A percentile compares a stretch with the other conserved stretches of the same genome.
phyloP scores from a whole-genome alignment of 2,113 vertebrate species.

The Phodopus roborovskii region DNA sequence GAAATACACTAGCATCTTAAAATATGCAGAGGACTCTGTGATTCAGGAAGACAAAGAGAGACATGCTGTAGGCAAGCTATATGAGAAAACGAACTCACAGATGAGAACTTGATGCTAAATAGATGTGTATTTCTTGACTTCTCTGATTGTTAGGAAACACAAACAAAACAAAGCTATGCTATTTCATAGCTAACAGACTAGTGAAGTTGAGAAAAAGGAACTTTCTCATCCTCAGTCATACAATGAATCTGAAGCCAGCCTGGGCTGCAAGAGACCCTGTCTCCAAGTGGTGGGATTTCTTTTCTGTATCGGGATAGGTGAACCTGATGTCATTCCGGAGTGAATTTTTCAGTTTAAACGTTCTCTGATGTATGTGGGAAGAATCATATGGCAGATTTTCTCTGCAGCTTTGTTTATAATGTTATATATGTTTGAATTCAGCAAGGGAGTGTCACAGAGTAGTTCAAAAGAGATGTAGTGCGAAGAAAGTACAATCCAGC shows the following conservation, averaged over 20 bases:
- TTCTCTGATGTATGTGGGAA: neutral
- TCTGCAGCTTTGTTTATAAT: neutral
- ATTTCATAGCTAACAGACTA: neutral
- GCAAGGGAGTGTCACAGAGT: neutral
- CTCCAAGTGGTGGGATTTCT: neutral
- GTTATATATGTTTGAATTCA: neutral
- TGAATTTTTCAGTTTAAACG: neutral
- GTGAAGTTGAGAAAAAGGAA: conserved; percentile 20
- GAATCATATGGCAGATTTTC: neutral
- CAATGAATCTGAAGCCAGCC: neutral
- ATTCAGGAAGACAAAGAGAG: conserved; percentile 31
- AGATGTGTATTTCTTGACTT: conserved; percentile 14
- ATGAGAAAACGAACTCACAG: conserved; percentile 32
- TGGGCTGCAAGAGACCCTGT: neutral
- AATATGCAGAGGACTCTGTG: conserved; percentile 4
- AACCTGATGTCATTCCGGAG: neutral
- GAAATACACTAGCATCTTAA: conserved; percentile 13
- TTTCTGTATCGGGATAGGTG: neutral
- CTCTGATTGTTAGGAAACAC: conserved; percentile 5
- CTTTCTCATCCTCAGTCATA: neutral
- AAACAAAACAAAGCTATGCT: neutral
- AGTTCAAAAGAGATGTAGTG: neutral
- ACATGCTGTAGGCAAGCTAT: neutral
- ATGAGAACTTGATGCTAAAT: neutral
- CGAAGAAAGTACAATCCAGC: neutral